phyloP scores from a whole-genome alignment of 2,797 vertebrate species.

The Anisognathus igniventris region DNA sequence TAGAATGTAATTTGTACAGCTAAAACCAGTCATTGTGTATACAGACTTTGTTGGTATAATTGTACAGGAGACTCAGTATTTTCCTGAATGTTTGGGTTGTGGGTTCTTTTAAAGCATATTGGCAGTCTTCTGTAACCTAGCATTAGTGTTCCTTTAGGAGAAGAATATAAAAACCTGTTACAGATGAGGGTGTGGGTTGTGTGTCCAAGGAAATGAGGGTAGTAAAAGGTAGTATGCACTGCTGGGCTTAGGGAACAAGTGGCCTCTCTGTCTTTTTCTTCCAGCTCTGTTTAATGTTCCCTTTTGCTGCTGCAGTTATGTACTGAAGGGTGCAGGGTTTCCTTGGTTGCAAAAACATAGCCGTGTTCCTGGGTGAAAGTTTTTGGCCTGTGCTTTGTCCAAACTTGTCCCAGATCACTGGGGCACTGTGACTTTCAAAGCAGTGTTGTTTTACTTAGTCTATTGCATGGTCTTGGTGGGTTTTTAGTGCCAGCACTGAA shows the following conservation, averaged over 20 bases:
- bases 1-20: neutral
- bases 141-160: neutral
- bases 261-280: neutral
- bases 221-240: neutral
- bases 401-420: neutral
- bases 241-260: neutral
- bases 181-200: neutral
- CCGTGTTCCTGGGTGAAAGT: neutral
- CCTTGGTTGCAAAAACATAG: neutral
- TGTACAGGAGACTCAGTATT: neutral
- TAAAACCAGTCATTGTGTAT: neutral
- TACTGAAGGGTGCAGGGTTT: neutral
- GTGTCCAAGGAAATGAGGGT: neutral
- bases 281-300: slow-evolving; percentile 1
- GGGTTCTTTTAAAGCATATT: neutral
- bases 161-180: neutral
- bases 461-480: neutral
- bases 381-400: neutral
- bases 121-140: neutral
- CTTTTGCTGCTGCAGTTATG: neutral
- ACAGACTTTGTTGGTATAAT: neutral
- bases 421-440: neutral
- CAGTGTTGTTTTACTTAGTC: neutral
- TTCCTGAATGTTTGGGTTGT: neutral
- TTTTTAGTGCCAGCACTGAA: neutral